Conservation (phyloP, 2,888 invertebrate species). For the Epistrophe grossulariae region DNA sequence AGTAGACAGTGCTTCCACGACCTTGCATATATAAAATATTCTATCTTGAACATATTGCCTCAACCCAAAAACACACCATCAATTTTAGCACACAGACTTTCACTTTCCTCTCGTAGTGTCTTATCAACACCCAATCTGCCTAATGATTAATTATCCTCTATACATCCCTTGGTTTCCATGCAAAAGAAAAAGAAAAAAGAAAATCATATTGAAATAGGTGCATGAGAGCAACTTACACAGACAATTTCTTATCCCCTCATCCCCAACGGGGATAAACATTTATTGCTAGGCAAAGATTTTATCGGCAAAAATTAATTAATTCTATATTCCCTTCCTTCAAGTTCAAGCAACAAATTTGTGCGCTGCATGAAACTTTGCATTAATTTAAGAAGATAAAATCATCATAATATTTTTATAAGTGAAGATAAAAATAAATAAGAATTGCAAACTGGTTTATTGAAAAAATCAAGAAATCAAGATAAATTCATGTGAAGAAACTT, state of each 20-base stretch:
- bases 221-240: constrained; percentile 5
- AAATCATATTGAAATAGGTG: not conserved
- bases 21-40: constrained; percentile 5
- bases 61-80: not conserved
- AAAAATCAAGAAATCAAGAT: not conserved
- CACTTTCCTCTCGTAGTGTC: constrained; percentile 12
- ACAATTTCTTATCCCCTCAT: not conserved
- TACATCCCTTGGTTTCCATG: constrained; percentile 7
- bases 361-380: constrained; percentile 24
- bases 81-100: constrained; percentile 3
- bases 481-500: not conserved
- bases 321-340: not conserved
- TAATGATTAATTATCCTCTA: constrained; percentile 20
- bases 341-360: constrained; percentile 14
- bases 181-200: not conserved
- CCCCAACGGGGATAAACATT: not conserved
- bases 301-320: constrained; percentile 34
- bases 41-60: not conserved
- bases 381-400: constrained; percentile 14
- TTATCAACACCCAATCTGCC: constrained; percentile 35
- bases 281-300: constrained; percentile 20
- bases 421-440: not conserved
- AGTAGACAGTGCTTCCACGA: not conserved
- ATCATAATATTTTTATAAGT: not conserved
- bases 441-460: too few relatives aligned